Evolutionary conservation across 1,140 invertebrate species (phyloP), one percentile per base, ranked within the genome.

Genomic region (Caenorhabditis remanei): DNA sequence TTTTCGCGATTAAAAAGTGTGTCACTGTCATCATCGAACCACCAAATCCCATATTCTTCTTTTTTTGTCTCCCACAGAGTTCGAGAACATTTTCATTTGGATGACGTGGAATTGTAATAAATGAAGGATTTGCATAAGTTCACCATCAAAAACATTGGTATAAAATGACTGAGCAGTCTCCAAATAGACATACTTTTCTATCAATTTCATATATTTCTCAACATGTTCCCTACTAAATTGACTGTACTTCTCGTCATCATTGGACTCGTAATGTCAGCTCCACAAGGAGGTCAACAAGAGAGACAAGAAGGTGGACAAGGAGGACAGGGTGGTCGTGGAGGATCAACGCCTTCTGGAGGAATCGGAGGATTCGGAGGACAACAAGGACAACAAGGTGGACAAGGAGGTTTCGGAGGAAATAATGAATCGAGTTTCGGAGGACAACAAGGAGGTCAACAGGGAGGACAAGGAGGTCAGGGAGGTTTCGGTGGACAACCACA

Each of bases 181-280:
- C 24, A 24, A 50, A 21, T 24, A 24, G 32, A 24, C n/a, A 79
- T 79, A 21, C 43, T 24, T 79, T 79, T 21, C 21, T 53, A 53
- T 53, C 16, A 6, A 14, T 53, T 16, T 53, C 11, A 6, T 63
- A 6, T 0, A 9, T 53, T 50, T 50, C 71, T 24, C 5, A 50
- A 79, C 2, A 79, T 79, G 71, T 50, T 79, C 16, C 46, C 65
- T 71, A 71, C 43, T 50, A 79, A 79, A 50, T 41, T 79, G 11
- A 46, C 71, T 21, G 40, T 50, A 53, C 71, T 79, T 50, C 46
- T 79, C 4, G 13, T 24, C 11, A 24, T 79, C 11, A 4, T 79
- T 11, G 43, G 46, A 50, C 43, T 79, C n/a, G 71, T 79, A 4
- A 24, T 79, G 46, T 19, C 40, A 5, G 43, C 43, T 43, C 46